Evolutionary conservation across 2,797 vertebrate species (phyloP), one percentile per base, ranked within the genome.

Genomic region (Falco peregrinus): DNA sequence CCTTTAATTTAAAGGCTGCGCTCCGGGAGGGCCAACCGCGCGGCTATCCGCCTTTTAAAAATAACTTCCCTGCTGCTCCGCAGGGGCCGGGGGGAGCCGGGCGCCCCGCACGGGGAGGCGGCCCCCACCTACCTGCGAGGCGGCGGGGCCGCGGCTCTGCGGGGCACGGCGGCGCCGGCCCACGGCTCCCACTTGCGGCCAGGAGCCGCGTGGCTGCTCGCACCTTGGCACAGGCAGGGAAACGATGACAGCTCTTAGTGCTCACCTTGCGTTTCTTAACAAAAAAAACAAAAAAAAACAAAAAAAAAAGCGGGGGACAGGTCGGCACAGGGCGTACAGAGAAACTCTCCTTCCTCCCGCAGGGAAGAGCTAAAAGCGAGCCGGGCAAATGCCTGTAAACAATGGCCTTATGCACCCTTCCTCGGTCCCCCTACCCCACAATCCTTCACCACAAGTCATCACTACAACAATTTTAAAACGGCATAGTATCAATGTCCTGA

Each of bases 271-370:
- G 35, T 5, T 28, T 6, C 5, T 41, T 41, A 41, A 41, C 11
- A 41, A 41, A 41, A 41, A 41, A 13, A 25, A 35, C n/a, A n/a
- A n/a, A 7, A 17, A 37, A 28, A 12, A 21, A 12, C 10, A 37
- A 37, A 37, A 37, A 37, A 37, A 37, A 37, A 11, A 4, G 2
- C 2, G 2, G 26, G 22, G 5, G 1, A 1, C 3, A 5, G 2
- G 17, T 11, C 5, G 2, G 26, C 73, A 33, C 9, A 13, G 22
- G 31, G 11, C 5, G 1, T 17, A 11, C 25, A n/a, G 11, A 5
- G 1, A 57, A 17, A 15, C 14, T 7, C 28, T 3, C 18, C 14
- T 45, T 60, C 3, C 28, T 60, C 11, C 43, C 3, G 3, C 33
- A 9, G 7, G 11, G 16, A 17, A 28, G 16, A 9, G 3, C 24